Percentiles rank a stretch among this genome's conserved stretches.
Conservation (phyloP, 2,797 vertebrate species). For the Crocidura indochinensis region DNA sequence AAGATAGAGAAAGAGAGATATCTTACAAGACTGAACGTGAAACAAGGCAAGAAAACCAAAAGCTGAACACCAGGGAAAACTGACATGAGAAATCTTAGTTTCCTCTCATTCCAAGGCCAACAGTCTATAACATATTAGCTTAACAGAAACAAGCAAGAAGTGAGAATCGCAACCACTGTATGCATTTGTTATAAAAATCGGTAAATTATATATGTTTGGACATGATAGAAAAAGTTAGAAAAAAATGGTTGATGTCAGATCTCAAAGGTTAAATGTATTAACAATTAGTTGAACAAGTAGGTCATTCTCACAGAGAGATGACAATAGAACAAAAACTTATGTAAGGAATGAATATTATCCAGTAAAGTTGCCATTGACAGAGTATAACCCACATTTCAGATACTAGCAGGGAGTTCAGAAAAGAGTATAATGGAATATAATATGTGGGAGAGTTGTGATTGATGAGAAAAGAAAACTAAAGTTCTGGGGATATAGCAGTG, state of each 20-base stretch:
- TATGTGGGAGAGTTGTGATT: background rate
- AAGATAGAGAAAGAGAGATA: too few species aligned
- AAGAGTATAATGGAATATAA: background rate
- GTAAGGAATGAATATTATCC: background rate
- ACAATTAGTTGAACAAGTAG: background rate
- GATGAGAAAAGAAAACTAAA: background rate
- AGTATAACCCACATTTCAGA: background rate
- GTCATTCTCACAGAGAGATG: background rate
- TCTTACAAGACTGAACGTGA: too few species aligned
- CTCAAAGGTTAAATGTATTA: background rate
- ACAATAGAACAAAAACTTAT: background rate
- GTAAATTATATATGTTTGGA: background rate
- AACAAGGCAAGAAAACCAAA: too few species aligned
- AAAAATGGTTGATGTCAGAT: background rate
- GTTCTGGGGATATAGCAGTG: background rate
- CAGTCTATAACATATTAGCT: background rate
- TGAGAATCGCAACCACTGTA: background rate
- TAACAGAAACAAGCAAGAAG: background rate
- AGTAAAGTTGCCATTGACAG: background rate
- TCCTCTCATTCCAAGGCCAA: background rate
- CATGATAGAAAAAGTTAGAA: too few species aligned
- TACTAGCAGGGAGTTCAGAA: accelerated
- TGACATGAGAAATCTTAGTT: too few species aligned
- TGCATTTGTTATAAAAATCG: constrained; percentile 27
- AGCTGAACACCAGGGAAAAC: too few species aligned